phyloP scores from a whole-genome alignment of 2,113 vertebrate species.

The Grallaria varia region DNA sequence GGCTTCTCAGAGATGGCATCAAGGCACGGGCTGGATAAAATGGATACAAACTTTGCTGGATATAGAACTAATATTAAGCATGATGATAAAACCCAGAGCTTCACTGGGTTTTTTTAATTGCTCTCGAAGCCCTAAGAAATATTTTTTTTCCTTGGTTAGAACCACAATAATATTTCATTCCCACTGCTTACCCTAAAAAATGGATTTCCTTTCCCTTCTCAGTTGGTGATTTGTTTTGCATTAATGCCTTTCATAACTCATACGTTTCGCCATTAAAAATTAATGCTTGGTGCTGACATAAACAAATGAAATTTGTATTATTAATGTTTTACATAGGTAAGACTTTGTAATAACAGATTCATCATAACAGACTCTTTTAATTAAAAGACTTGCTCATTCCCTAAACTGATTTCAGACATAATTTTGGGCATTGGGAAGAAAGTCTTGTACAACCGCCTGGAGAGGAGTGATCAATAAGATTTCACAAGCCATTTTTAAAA shows the following conservation, averaged over 20 bases:
- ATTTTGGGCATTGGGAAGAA: constrained; percentile 55
- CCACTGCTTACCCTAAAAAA: constrained; percentile 77
- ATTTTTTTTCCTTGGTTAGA: constrained; percentile 50
- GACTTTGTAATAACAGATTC: constrained; percentile 82
- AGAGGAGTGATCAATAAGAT: neutral
- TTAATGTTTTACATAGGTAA: constrained; percentile 87
- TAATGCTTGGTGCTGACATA: constrained; percentile 81
- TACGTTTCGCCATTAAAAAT: constrained; percentile 82
- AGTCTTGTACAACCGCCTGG: neutral
- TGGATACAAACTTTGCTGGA: neutral
- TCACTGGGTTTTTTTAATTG: constrained; percentile 59
- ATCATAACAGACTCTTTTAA: constrained; percentile 82
- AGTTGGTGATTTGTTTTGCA: constrained; percentile 80
- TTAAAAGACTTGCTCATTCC: constrained; percentile 79
- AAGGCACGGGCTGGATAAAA: constrained; percentile 14
- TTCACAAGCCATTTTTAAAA: neutral
- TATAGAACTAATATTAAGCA: constrained; percentile 28
- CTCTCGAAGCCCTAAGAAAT: constrained; percentile 64
- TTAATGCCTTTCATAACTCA: constrained; percentile 85
- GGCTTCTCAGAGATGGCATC: constrained; percentile 34
- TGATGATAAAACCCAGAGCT: constrained; percentile 38
- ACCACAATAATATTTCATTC: constrained; percentile 76
- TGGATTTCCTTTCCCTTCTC: constrained; percentile 79
- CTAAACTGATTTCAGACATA: constrained; percentile 72
- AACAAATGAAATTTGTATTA: constrained; percentile 88